These are phyloP conservation scores for Myocastor coypus DNA, from an alignment of 2,113 vertebrate genomes.

Conservation along the genomic window DNA sequence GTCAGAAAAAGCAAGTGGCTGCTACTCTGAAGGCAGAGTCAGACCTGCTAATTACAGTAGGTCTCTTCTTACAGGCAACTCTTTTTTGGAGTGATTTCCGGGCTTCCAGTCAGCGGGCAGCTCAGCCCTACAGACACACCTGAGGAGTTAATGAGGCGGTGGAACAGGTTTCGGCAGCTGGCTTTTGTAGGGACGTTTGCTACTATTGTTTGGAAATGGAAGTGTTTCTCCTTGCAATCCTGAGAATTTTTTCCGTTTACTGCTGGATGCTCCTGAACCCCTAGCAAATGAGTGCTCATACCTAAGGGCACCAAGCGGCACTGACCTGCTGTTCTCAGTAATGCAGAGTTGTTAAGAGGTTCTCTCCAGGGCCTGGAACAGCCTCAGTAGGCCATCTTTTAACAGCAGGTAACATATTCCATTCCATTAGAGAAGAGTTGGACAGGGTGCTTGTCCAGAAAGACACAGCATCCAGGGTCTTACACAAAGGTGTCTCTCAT, in stretches of 20 bases:
- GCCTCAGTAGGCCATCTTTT: not conserved
- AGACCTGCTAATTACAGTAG: not conserved
- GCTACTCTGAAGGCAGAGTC: not conserved
- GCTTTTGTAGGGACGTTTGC: not conserved
- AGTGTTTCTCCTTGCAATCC: not conserved
- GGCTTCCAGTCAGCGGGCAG: not conserved
- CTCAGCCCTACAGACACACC: not conserved
- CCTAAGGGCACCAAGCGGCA: not conserved
- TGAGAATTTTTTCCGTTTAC: not conserved
- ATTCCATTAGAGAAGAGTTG: not conserved
- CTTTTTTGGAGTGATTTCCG: not conserved
- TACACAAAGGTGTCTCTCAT: not conserved
- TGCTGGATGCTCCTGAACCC: not conserved
- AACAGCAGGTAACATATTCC: not conserved
- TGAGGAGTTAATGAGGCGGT: not conserved
- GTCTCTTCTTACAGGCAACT: not conserved
- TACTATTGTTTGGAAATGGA: not conserved
- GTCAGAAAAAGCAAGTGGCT: not conserved
- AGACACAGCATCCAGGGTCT: not conserved
- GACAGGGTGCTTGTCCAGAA: not conserved
- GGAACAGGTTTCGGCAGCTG: not conserved
- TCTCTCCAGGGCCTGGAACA: not conserved
- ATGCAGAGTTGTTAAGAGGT: not conserved
- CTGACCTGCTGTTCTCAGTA: not conserved
- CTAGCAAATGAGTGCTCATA: not conserved